Percentiles rank a stretch among this genome's conserved stretches.
These are phyloP conservation scores for Agelastica alni DNA, from an alignment of 2,888 invertebrate species.

Conservation along the genomic window DNA sequence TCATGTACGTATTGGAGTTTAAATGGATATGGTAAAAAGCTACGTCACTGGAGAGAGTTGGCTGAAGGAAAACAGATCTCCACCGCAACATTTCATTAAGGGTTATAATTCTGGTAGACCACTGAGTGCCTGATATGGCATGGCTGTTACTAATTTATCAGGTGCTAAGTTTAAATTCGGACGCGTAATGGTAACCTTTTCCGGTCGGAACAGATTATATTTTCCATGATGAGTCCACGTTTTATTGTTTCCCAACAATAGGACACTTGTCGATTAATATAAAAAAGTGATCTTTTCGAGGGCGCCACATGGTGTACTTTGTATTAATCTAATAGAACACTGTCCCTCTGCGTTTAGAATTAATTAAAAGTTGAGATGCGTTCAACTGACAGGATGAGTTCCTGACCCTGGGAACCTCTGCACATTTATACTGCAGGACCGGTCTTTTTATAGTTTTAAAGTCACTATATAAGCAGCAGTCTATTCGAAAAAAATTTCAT, in stretches of 20 bases:
- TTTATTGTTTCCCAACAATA: slow-evolving; percentile 45
- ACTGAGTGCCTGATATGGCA: slow-evolving; percentile 40
- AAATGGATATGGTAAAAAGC: no score
- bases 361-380: slow-evolving; percentile 51
- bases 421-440: slow-evolving; percentile 8
- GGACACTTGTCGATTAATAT: slow-evolving; percentile 50
- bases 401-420: slow-evolving; percentile 35
- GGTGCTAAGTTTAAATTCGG: slow-evolving; percentile 51
- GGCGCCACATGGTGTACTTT: slow-evolving; percentile 50
- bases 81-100: slow-evolving; percentile 37
- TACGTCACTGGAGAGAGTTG: slow-evolving; percentile 19
- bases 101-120: slow-evolving; percentile 41
- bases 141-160: slow-evolving; percentile 50
- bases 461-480: neutral
- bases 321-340: slow-evolving; percentile 51
- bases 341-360: slow-evolving; percentile 48
- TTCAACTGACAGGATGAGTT: slow-evolving; percentile 37
- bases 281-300: slow-evolving; percentile 44
- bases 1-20: no score
- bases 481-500: neutral
- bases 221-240: slow-evolving; percentile 47
- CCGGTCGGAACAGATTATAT: slow-evolving; percentile 46
- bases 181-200: slow-evolving; percentile 49
- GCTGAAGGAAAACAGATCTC: slow-evolving; percentile 24
- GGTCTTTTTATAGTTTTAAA: slow-evolving; percentile 1